Base-by-base conservation (phyloP, 2,797 vertebrate genomes). In the Mormyrops attenuatus region DNA sequence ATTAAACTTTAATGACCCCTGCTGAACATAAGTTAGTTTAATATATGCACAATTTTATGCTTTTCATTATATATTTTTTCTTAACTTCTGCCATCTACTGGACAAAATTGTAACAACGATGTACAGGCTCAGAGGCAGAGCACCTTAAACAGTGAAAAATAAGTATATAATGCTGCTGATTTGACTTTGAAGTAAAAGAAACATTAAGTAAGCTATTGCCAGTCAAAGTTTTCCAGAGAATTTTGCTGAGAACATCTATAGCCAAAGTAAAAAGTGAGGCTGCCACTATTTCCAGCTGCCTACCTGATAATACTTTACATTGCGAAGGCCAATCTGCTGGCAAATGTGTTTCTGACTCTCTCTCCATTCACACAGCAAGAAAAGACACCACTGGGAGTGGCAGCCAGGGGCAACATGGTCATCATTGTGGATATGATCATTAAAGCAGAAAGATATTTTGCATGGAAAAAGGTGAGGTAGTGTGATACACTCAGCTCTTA, bases 361-460 rank as follows among this genome's bases (percentile, higher is more conserved):
- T 52, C 47, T 57, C 3, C 17, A 50, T 60, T 26, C 87, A 94
- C 95, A 92, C 91, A 99, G 98, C 96, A 97, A 92, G 96, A 95
- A 80, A 98, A 97, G 95, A 97, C 97, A 0, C 95, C 96, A 26
- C 93, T 99, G 91, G 96, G 94, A 17, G 93, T 97, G 88, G 98
- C 98, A 85, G 96, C 96, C 89, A 96, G 98, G 91, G 97, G 97
- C 52, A 95, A 96, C 66, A 95, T 96, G 38, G 94, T 96, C 89
- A 96, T 98, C 53, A 91, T 97, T 77, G 96, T 97, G 91, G 98
- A 98, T 92, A 99, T 98, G 98, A 97, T 99, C 91, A 97, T 99
- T 93, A 98, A 99, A 96, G 97, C 97, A 49, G 96, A 98, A 93
- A 94, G 97, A 93, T 97, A 97, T 92, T 96, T 95, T 11, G 50